Percentiles rank a stretch among this genome's conserved stretches.
Evolutionary conservation across 2,797 vertebrate genomes (phyloP).

Genomic region (Pipistrellus kuhlii): DNA sequence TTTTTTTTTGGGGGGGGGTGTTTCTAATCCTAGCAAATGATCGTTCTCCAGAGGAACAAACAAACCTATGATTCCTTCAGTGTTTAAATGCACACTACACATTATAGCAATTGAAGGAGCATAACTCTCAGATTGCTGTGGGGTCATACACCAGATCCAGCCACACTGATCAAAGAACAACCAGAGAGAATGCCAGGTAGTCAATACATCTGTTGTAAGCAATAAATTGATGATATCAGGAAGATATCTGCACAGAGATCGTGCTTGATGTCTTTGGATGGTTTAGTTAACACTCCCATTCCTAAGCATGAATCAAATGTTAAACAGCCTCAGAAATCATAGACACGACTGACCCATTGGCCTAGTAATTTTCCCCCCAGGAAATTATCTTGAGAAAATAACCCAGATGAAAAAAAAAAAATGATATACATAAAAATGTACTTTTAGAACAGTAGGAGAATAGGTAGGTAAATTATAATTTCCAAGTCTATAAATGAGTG

Average conservation of each 20-base stretch:
- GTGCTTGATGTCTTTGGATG: not conserved
- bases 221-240: slow-evolving; percentile 29
- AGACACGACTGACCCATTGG: not conserved
- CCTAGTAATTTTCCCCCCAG: not conserved
- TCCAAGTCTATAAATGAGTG: not conserved
- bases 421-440: not conserved
- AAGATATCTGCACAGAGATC: not conserved
- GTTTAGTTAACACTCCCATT: slow-evolving; percentile 4
- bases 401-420: not conserved
- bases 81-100: not conserved
- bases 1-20: too few species aligned
- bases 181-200: not conserved
- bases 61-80: not conserved
- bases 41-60: not conserved
- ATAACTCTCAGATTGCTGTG: not conserved
- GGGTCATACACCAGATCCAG: not conserved
- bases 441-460: slow-evolving; percentile 7
- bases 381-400: slow-evolving; percentile 22
- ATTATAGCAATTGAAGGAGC: not conserved
- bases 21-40: not conserved
- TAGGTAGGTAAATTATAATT: not conserved
- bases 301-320: not conserved
- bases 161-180: not conserved
- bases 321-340: not conserved
- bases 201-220: not conserved